Evolutionary conservation across 53 echinoderm and acorn worm genomes (phyloP), one percentile per base, ranked within the genome.

Genomic region (Apostichopus leukothele): DNA sequence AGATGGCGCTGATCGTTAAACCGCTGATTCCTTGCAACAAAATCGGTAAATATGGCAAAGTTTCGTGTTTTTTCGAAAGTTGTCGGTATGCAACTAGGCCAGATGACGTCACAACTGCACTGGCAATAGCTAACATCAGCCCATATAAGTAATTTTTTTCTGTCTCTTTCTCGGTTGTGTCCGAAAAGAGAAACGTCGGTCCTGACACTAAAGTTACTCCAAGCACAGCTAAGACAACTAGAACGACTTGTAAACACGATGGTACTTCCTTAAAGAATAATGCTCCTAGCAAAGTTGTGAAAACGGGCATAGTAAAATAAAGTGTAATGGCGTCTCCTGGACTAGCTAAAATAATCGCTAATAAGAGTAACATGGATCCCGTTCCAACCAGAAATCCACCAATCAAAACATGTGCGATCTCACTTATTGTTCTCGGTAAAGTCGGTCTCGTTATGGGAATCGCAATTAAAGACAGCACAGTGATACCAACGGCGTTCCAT

Each of bases 121-220:
- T 81, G 9, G 18, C 23, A 23, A 81, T 13, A 55, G 54, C 60
- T 23, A 81, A 20, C 10, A 19, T 19, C 71, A 71, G 18, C 71
- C 71, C 54, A 10, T 54, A 8, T 4, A 54, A 18, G 21, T 54
- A 53, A 5, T 55, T 8, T 9, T 21, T 59, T 4, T 53, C 52
- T 39, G 39, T 39, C 9, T n/a, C 22, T 54, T 81, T 59, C 6
- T 2, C 20, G 4, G 8, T 4, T 21, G 19, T 22, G 21, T 21
- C 11, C 81, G 81, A 10, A 81, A 81, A 54, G 5, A 81, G 12
- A 81, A 81, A 81, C 4, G 81, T 54, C 7, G 81, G 81, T 81
- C 81, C 81, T 0, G 81, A 81, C 12, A 81, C 81, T 2, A 81
- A 25, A 14, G 22, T 81, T 9, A 81, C 81, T n/a, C 81, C 81